phyloP scores from a whole-genome alignment of 2,888 invertebrate genomes.

The Tenthredo livida region DNA sequence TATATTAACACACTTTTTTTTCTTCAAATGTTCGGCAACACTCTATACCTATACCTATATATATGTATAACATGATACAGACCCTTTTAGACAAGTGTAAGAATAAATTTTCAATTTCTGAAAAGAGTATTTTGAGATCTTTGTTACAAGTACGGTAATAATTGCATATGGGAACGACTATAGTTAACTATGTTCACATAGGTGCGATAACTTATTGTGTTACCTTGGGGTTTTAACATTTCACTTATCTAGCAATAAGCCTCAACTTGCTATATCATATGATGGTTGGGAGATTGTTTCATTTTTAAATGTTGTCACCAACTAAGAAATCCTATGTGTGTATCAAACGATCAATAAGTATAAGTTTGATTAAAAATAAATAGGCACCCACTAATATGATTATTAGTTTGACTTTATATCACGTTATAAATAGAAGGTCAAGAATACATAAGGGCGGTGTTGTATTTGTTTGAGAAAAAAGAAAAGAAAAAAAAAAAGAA shows the following conservation, averaged over 20 bases:
- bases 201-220: background rate
- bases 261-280: background rate
- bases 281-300: background rate
- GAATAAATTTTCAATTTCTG: conserved; percentile 44
- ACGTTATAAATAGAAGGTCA: background rate
- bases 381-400: conserved; percentile 16
- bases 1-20: conserved; percentile 33
- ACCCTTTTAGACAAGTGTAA: conserved; percentile 16
- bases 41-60: background rate
- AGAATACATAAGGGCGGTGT: background rate
- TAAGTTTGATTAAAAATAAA: background rate
- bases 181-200: conserved; percentile 1
- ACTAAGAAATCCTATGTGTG: background rate
- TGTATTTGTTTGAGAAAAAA: background rate
- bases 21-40: conserved; percentile 9
- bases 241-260: background rate
- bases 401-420: background rate
- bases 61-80: conserved; percentile 32
- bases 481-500: no score
- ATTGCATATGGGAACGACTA: background rate
- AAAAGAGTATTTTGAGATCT: conserved; percentile 34
- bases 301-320: background rate
- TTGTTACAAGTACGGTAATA: conserved; percentile 21
- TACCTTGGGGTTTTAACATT: conserved; percentile 3
- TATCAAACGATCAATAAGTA: background rate